Evolutionary conservation across 2,888 invertebrate genomes (phyloP), one percentile per base, ranked within the genome.

Genomic region (Drosophila barbarae): DNA sequence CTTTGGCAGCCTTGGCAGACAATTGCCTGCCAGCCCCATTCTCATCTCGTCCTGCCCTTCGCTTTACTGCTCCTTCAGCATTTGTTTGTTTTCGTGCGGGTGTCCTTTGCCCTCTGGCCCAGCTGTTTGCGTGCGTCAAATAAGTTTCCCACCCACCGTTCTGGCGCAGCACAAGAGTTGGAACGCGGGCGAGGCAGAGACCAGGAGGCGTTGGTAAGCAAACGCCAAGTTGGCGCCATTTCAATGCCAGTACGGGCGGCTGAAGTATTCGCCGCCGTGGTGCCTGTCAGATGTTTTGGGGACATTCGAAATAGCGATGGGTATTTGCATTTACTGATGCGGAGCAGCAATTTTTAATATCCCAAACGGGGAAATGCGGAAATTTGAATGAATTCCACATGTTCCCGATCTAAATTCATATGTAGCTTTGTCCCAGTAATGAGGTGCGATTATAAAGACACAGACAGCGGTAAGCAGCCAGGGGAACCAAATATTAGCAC

Each of bases 81-180:
- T 39, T 69, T 74, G 71, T 72, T 66, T 69, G 68, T 67, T 70
- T 73, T 69, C 47, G 26, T 69, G 72, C 58, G 65, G 60, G 47
- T 70, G 39, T 68, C 54, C 71, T 78, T 49, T 56, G 50, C 60
- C 59, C 71, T 69, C 69, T 64, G 42, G 60, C 79, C 58, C 79
- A 83, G 77, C 77, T 79, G 84, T 78, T 79, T 71, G 79, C 77
- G 60, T 82, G 75, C 61, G 71, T 51, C 76, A 71, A 82, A 76
- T 76, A 78, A 52, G 69, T 65, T 75, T 30, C 3, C 64, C 30
- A 38, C 44, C 58, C 18, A 18, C 18, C 44, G 56, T 28, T 58
- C 18, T 28, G 26, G 13, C 15, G 13, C 39, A 68, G 68, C 61
- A 65, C 35, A 35, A 34, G 9, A 47, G 23, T 35, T 7, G 8